Percentiles rank a stretch among this genome's conserved stretches.
phyloP scores from a whole-genome alignment of 2,888 invertebrate species.

The Dicycla oo region DNA sequence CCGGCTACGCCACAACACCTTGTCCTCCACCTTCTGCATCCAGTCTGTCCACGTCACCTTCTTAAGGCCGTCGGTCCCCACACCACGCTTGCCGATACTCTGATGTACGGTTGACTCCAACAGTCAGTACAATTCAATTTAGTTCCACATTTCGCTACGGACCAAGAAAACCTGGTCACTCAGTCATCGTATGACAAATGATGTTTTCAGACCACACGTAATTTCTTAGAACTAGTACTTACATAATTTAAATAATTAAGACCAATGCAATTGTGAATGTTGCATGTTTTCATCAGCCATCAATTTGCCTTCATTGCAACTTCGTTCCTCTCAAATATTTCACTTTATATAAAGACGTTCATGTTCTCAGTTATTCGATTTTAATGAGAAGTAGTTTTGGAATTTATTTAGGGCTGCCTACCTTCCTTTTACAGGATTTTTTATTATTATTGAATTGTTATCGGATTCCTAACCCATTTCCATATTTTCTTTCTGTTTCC shows the following conservation, averaged over 20 bases:
- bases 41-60: too few species aligned
- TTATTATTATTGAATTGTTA: neutral
- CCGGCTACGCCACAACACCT: too few species aligned
- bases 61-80: too few species aligned
- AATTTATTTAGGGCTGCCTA: conserved; percentile 34
- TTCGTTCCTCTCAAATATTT: conserved; percentile 42
- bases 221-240: conserved; percentile 39
- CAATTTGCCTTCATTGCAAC: conserved; percentile 22
- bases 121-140: neutral
- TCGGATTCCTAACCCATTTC: neutral
- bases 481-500: neutral
- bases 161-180: neutral
- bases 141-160: neutral
- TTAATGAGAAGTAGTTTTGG: conserved; percentile 44
- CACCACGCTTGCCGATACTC: too few species aligned
- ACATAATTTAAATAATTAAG: conserved; percentile 55
- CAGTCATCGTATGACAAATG: conserved; percentile 13
- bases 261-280: conserved; percentile 32
- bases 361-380: conserved; percentile 46
- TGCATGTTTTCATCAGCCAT: conserved; percentile 18
- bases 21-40: too few species aligned
- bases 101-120: too few species aligned
- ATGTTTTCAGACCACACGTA: conserved; percentile 38
- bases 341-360: conserved; percentile 45
- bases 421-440: accelerated